A percentile compares a stretch with the other conserved stretches of the same genome.
Evolutionary conservation across 2,888 invertebrate species (phyloP).

Genomic region (Chymomyza caudatula): DNA sequence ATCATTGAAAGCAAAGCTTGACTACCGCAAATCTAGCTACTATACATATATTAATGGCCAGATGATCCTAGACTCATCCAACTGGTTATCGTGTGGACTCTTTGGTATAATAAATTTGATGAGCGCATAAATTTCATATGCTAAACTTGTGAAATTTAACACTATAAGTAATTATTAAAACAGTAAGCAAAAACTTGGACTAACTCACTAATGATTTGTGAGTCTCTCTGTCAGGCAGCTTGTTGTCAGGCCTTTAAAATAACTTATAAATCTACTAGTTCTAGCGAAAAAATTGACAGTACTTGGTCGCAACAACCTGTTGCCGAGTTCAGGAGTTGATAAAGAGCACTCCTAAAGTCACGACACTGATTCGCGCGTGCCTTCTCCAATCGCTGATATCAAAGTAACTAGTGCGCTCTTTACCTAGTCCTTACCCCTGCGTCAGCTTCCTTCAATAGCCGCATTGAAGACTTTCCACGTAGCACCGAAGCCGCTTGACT

Average conservation of each 20-base stretch:
- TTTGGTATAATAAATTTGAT: not conserved
- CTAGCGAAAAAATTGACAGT: too few species aligned
- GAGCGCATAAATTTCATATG: not conserved
- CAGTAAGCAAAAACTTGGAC: not conserved
- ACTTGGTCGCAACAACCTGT: too few species aligned
- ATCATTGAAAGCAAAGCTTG: not conserved
- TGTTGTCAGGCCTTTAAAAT: not conserved
- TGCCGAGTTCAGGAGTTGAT: too few species aligned
- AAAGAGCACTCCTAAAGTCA: too few species aligned
- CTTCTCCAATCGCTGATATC: too few species aligned
- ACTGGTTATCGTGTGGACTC: not conserved
- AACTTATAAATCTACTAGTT: not conserved
- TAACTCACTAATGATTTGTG: not conserved
- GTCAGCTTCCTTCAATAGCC: too few species aligned
- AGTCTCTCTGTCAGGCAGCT: too few species aligned
- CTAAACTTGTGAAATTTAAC: not conserved
- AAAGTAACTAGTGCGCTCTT: too few species aligned
- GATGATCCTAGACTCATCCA: not conserved
- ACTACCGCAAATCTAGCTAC: not conserved
- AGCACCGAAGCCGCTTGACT: too few species aligned
- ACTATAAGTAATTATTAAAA: not conserved
- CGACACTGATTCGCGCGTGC: too few species aligned
- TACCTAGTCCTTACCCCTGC: too few species aligned
- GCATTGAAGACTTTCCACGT: too few species aligned
- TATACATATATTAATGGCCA: not conserved